Conservation (phyloP, 2,797 vertebrate genomes). For the Eptatretus atami region DNA sequence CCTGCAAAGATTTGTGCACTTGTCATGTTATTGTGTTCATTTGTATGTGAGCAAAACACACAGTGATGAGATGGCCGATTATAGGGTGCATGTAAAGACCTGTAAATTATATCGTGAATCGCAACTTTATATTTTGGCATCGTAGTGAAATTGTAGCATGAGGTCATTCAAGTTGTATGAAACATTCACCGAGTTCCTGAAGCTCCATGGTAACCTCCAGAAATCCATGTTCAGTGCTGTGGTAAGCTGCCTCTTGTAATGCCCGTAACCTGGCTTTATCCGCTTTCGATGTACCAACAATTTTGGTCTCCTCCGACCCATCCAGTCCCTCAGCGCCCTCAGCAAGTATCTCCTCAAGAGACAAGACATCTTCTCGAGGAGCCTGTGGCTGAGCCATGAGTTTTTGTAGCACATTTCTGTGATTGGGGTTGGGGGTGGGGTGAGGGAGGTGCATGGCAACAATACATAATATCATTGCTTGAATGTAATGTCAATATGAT, state of each 20-base stretch:
- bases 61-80: constrained; percentile 11
- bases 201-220: constrained; percentile 90
- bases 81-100: constrained; percentile 10
- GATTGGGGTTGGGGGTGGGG: neutral
- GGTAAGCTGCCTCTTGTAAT: constrained; percentile 85
- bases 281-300: constrained; percentile 18
- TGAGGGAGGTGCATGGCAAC: neutral
- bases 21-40: too few species aligned
- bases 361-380: constrained; percentile 56
- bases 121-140: too few species aligned
- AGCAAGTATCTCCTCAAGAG: constrained; percentile 80
- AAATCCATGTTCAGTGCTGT: constrained; percentile 69
- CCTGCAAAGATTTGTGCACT: constrained; percentile 16
- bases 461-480: too few species aligned
- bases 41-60: constrained; percentile 6
- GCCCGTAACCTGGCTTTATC: constrained; percentile 77
- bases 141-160: too few species aligned
- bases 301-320: neutral
- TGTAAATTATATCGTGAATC: constrained; percentile 11
- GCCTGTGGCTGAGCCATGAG: constrained; percentile 67
- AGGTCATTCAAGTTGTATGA: too few species aligned
- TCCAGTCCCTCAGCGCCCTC: constrained; percentile 34
- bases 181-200: constrained; percentile 45
- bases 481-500: too few species aligned
- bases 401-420: constrained; percentile 75